Conservation (phyloP, 2,113 vertebrate genomes). For the Verasper variegatus region DNA sequence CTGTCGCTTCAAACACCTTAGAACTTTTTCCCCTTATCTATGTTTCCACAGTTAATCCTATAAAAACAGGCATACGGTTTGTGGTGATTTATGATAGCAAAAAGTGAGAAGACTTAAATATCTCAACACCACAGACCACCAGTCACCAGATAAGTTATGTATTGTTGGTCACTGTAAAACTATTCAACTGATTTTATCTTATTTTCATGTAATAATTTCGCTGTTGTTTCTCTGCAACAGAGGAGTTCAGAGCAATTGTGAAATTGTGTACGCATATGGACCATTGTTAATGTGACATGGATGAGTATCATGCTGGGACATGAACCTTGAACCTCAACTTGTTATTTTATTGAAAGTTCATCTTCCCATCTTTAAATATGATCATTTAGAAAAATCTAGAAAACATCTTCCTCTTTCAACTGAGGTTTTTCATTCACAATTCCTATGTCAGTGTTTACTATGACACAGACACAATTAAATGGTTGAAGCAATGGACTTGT, state of each 20-base stretch:
- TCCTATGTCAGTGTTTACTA: background rate
- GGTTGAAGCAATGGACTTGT: background rate
- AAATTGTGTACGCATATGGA: background rate
- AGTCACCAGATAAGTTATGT: slow-evolving; percentile 42
- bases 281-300: background rate
- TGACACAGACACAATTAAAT: background rate
- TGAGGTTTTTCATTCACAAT: too few relatives aligned
- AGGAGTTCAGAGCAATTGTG: background rate
- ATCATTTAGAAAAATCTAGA: background rate
- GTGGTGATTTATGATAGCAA: slow-evolving; percentile 53
- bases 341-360: background rate
- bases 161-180: slow-evolving; percentile 20
- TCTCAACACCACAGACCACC: slow-evolving; percentile 64
- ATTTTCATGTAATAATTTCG: background rate
- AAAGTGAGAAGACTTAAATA: slow-evolving; percentile 54
- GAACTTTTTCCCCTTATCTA: slow-evolving; percentile 47
- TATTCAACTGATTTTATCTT: slow-evolving; percentile 7
- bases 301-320: background rate
- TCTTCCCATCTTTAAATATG: background rate
- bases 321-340: background rate
- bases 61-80: slow-evolving; percentile 53
- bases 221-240: background rate
- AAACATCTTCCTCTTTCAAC: background rate
- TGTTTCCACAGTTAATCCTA: slow-evolving; percentile 62
- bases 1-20: slow-evolving; percentile 60